phyloP scores from a whole-genome alignment of 2,888 invertebrate genomes.

The Glyphotaelius pellucidus region DNA sequence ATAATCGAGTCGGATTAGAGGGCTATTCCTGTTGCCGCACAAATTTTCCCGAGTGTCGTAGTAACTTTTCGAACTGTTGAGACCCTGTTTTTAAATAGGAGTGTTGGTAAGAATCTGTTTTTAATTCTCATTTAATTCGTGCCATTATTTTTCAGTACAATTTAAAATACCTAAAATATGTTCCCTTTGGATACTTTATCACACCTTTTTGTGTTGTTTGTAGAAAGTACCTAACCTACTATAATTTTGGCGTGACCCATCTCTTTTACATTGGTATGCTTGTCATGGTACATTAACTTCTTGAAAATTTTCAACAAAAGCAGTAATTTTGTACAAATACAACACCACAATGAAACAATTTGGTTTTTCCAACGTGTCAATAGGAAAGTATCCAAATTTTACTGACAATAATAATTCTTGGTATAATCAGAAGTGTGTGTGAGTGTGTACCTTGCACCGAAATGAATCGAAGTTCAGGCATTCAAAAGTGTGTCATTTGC shows the following conservation, averaged over 20 bases:
- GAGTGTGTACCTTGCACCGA: neutral
- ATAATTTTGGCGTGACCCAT: neutral
- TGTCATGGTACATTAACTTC: neutral
- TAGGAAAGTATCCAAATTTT: neutral
- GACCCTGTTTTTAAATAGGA: too few species aligned
- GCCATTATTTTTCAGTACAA: too few species aligned
- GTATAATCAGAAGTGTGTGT: neutral
- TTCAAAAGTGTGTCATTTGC: conserved; percentile 7
- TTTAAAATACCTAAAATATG: too few species aligned
- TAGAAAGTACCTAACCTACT: too few species aligned
- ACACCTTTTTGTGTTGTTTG: too few species aligned
- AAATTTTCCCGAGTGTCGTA: too few species aligned
- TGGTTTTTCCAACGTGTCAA: neutral
- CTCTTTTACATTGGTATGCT: neutral
- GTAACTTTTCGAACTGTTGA: too few species aligned
- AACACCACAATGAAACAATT: neutral
- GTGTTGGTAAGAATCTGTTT: too few species aligned
- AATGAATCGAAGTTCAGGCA: conserved; percentile 10
- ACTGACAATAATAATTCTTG: neutral
- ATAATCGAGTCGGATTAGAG: too few species aligned
- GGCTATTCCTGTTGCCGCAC: too few species aligned
- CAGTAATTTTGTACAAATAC: neutral
- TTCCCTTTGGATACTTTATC: too few species aligned
- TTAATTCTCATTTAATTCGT: too few species aligned
- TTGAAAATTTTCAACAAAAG: neutral